A percentile compares a stretch with the other conserved stretches of the same genome.
Conservation (phyloP, 2,888 invertebrate genomes). For the Meiosimyza decipiens region DNA sequence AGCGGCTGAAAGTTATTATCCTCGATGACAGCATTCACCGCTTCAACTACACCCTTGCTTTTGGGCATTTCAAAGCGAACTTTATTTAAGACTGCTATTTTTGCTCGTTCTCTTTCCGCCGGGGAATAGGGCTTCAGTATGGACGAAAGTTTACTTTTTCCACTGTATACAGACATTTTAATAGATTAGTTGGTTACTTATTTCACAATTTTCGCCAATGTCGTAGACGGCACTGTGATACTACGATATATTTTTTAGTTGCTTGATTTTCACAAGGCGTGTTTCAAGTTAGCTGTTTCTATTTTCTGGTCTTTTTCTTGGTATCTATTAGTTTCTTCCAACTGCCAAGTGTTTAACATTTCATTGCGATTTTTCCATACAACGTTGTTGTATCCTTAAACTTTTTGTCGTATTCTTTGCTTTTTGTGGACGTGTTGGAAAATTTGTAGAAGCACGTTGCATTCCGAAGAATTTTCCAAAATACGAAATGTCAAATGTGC, state of each 20-base stretch:
- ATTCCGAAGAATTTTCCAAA: neutral
- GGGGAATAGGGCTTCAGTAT: constrained; percentile 59
- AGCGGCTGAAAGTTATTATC: constrained; percentile 52
- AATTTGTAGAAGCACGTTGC: constrained; percentile 4
- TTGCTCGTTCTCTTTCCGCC: constrained; percentile 60
- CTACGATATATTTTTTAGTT: neutral
- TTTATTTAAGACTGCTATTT: constrained; percentile 58
- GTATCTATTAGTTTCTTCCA: neutral
- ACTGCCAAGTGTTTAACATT: neutral
- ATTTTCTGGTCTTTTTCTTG: neutral
- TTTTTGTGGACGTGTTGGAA: constrained; percentile 7
- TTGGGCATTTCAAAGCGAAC: constrained; percentile 61
- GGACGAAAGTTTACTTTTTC: constrained; percentile 57
- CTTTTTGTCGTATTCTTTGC: no score
- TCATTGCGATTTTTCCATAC: neutral
- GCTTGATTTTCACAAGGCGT: neutral
- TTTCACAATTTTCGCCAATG: neutral
- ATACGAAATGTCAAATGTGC: neutral
- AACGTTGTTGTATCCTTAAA: neutral
- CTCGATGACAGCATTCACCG: constrained; percentile 52
- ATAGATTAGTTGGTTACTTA: neutral
- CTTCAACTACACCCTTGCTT: constrained; percentile 54
- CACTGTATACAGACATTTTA: constrained; percentile 61
- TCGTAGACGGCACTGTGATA: neutral
- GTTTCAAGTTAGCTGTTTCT: no score